A percentile compares a stretch with the other conserved stretches of the same genome.
phyloP scores from a whole-genome alignment of 2,797 vertebrate genomes.

The Sarcophilus harrisii region DNA sequence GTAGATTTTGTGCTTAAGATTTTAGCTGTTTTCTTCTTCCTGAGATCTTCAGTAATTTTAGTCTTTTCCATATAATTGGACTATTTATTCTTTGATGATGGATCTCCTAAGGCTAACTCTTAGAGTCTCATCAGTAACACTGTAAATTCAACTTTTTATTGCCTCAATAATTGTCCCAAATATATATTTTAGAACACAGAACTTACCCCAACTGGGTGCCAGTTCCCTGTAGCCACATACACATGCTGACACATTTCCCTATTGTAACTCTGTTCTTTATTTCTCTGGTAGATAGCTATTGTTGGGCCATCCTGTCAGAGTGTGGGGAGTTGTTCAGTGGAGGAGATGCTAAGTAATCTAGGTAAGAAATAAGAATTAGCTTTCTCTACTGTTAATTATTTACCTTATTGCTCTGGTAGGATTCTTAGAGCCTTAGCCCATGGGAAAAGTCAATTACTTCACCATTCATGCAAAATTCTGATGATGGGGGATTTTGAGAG shows the following conservation, averaged over 20 bases:
- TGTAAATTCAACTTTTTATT: neutral
- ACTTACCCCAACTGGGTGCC: neutral
- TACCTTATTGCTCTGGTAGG: neutral
- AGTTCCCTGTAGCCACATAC: neutral
- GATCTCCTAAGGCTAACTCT: neutral
- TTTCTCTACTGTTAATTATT: neutral
- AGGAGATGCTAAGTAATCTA: neutral
- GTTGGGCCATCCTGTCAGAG: neutral
- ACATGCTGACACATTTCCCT: neutral
- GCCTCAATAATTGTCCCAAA: neutral
- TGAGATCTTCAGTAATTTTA: neutral
- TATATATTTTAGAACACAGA: neutral
- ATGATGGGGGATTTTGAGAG: neutral
- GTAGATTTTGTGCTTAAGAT: neutral
- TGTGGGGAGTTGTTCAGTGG: neutral
- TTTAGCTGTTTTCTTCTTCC: neutral
- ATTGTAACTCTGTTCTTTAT: neutral
- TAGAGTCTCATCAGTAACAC: neutral
- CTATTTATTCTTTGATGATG: neutral
- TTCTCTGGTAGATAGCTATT: neutral
- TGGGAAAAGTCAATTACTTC: neutral
- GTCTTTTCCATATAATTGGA: neutral
- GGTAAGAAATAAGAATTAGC: neutral
- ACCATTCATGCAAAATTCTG: neutral
- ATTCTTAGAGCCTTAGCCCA: neutral